Evolutionary conservation across 2,797 vertebrate genomes (phyloP).

Genomic region (Thalassophryne amazonica): DNA sequence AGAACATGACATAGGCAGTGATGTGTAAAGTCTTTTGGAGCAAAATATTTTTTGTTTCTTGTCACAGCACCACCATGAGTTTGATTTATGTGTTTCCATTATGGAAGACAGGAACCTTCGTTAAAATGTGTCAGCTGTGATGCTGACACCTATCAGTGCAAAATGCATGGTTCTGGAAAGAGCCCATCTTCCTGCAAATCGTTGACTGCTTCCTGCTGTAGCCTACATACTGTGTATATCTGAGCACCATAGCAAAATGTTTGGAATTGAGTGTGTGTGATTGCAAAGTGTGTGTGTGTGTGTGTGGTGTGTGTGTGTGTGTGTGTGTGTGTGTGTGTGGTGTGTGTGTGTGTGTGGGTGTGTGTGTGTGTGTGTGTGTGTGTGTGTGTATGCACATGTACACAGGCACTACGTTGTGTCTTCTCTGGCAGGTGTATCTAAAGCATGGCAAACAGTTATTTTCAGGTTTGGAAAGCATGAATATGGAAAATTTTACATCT

Average conservation of each 20-base stretch:
- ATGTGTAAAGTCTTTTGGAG: not conserved
- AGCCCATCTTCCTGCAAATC: conserved; percentile 10
- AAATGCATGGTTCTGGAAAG: conserved; percentile 27
- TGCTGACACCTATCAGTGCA: conserved; percentile 12
- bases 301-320: not conserved
- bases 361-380: not conserved
- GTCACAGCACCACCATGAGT: not conserved
- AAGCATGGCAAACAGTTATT: conserved; percentile 23
- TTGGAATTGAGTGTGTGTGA: conserved; percentile 10
- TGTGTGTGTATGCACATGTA: not conserved
- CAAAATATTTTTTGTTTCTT: not conserved
- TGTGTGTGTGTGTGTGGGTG: not conserved
- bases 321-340: not conserved
- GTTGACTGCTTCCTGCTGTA: conserved; percentile 11
- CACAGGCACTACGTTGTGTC: too few species aligned
- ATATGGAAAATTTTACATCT: conserved; percentile 28
- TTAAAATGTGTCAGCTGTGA: not conserved
- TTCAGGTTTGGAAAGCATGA: conserved; percentile 27
- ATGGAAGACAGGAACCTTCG: not conserved
- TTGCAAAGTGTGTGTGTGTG: conserved; percentile 6
- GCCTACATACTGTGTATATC: conserved; percentile 26
- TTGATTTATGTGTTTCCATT: not conserved
- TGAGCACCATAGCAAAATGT: conserved; percentile 8
- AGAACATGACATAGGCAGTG: not conserved
- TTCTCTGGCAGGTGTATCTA: conserved; percentile 5